Evolutionary conservation across 2,797 vertebrate genomes (phyloP), one percentile per base, ranked within the genome.

Genomic region (Sardinella longiceps): DNA sequence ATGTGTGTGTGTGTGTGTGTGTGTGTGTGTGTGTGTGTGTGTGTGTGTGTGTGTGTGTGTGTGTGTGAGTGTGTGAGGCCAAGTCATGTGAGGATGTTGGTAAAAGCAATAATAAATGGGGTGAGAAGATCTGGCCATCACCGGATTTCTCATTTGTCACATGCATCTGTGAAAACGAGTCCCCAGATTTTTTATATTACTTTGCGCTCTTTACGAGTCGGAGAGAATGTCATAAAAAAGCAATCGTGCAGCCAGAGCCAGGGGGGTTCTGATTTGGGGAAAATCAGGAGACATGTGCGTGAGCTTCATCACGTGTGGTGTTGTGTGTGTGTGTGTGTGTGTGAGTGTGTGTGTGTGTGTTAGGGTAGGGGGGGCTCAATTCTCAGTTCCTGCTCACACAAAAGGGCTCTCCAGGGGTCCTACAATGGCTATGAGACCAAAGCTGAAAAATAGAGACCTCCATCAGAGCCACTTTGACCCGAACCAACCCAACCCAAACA

Each of bases 251-350:
- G 66, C 53, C 53, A 60, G 81, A 74, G 30, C 28, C 81, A 80
- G 43, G 81, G 3, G 48, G 83, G 45, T 80, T 81, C 66, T 85
- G 84, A 46, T 87, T 28, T 80, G 80, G 20, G 63, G 28, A 60
- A 77, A 77, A 77, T 80, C 86, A 39, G 30, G 23, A 30, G 20
- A 63, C n/a, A 37, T 48, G 43, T 30, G 10, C 33, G 28, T 63
- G 14, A 25, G n/a, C 25, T n/a, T 63, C 20, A 25, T n/a, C 25
- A n/a, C 25, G 58, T 63, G 58, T 63, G 56, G 56, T 53, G 5
- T 37, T 56, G 58, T 81, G n/a, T 82, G 81, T 66, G 82, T 63
- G 56, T 63, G 56, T 60, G 56, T 60, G 82, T 45, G 82, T 80
- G 18, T 43, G 15, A 5, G 39, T 33, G 46, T 4, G 82, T 56